Base-by-base conservation (phyloP, 2,797 vertebrate species). In the Psittacula derbiana region DNA sequence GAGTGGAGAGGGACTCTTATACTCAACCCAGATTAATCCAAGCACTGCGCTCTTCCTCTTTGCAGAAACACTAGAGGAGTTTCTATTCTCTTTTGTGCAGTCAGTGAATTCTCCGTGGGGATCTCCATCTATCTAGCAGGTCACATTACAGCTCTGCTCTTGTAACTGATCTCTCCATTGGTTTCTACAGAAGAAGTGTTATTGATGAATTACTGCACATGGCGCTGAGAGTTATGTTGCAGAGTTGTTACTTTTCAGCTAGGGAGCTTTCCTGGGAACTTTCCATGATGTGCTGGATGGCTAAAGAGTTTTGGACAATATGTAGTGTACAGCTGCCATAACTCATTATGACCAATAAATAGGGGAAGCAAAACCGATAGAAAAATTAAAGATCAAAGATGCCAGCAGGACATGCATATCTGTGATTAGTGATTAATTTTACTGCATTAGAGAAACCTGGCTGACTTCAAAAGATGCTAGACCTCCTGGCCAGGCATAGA, bases 151-250 rank as follows among this genome's bases (percentile, higher is more conserved):
- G 88, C 92, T 78, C 91, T 85, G 90, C 88, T 95, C 85, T 96
- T 92, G 96, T 97, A 97, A 97, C 92, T 67, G 96, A 97, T 96
- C 95, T 93, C 90, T 75, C 57, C 94, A 10, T 23, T 72, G 90
- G 66, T 95, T 97, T 95, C 95, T 41, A 24, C 85, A 96, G 95
- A n/a, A 95, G 95, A 96, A 95, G 94, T 95, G 96, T 76, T 94
- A 53, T 60, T 97, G 96, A 97, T 97, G 96, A 97, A 97, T 97
- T 91, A 46, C 96, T 96, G 93, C 97, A 96, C 91, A 94, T 96
- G 96, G 96, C 10, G 27, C 86, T 72, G 90, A 92, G 96, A 95
- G 79, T 95, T 97, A 80, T 82, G 81, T 90, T 97, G 96, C 95
- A 92, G 92, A 94, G 94, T 96, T 95, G 96, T 94, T 96, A 91